These are phyloP conservation scores for Equus przewalskii DNA, from an alignment of 2,113 vertebrate genomes.

Conservation along the genomic window DNA sequence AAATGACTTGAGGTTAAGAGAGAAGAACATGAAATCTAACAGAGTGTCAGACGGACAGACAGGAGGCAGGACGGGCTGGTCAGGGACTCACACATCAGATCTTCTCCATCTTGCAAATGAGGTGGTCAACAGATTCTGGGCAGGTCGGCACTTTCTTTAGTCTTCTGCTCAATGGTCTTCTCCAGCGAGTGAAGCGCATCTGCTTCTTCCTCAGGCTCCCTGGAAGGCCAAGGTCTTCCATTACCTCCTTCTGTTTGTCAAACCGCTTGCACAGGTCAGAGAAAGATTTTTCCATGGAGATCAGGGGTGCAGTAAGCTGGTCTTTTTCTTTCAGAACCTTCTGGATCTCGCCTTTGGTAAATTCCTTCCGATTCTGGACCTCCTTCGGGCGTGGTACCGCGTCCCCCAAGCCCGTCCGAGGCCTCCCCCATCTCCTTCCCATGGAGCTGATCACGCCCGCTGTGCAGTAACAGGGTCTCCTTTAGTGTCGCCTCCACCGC, in stretches of 20 bases:
- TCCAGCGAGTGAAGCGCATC: background rate
- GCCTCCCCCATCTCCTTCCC: background rate
- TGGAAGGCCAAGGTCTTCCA: background rate
- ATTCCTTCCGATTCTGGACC: background rate
- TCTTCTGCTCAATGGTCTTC: accelerated
- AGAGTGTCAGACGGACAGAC: background rate
- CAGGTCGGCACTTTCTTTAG: accelerated
- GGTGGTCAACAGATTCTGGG: background rate
- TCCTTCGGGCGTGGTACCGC: no score
- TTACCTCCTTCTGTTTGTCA: no score
- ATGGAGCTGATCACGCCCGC: accelerated
- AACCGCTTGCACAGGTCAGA: background rate
- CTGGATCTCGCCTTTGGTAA: no score
- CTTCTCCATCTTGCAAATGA: background rate
- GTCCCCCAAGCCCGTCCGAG: background rate
- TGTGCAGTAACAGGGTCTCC: no score
- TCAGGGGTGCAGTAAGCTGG: background rate
- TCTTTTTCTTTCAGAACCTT: background rate
- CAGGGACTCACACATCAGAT: background rate
- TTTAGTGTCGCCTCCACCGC: no score
- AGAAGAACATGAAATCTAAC: background rate
- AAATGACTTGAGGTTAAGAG: background rate
- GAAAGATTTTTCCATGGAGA: background rate
- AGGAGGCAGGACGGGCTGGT: background rate
- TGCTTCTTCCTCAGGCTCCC: background rate